These are phyloP conservation scores for Cotesia vestalis DNA, from an alignment of 1,140 invertebrate genomes.

Conservation along the genomic window DNA sequence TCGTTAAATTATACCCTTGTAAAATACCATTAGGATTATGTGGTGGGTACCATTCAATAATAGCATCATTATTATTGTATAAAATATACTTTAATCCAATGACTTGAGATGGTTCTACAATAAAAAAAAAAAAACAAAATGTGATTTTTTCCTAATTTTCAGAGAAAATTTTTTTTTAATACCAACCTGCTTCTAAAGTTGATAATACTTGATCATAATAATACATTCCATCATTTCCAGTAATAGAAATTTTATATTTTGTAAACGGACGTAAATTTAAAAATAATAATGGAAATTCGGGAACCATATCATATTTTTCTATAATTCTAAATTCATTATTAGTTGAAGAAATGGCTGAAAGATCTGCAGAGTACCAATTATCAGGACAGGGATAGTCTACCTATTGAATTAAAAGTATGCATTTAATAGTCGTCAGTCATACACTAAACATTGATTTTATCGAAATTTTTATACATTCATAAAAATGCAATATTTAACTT, in stretches of 20 bases:
- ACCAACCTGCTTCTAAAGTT: conserved; percentile 41
- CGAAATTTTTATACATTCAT: too few species aligned
- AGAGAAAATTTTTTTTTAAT: neutral
- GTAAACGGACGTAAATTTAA: conserved; percentile 20
- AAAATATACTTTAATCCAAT: neutral
- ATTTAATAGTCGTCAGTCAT: neutral
- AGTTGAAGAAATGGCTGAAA: neutral
- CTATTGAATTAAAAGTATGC: neutral
- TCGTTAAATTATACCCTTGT: conserved; percentile 27
- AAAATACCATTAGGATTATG: conserved; percentile 26
- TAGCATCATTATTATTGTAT: neutral
- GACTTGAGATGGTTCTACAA: conserved; percentile 37
- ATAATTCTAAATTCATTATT: neutral
- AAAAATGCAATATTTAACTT: too few species aligned
- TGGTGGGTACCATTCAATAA: conserved; percentile 38
- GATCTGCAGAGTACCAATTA: conserved; percentile 33
- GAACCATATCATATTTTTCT: neutral
- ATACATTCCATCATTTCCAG: neutral
- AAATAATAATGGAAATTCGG: conserved; percentile 15
- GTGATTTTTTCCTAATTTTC: too few species aligned
- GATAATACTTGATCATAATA: conserved; percentile 15
- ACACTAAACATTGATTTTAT: neutral
- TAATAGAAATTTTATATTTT: conserved; percentile 27
- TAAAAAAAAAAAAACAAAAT: neutral
- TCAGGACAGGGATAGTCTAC: conserved; percentile 34